Percentiles rank a stretch among this genome's conserved stretches.
These are phyloP conservation scores for Alethe castanea DNA, from an alignment of 2,113 vertebrate genomes.

Conservation along the genomic window DNA sequence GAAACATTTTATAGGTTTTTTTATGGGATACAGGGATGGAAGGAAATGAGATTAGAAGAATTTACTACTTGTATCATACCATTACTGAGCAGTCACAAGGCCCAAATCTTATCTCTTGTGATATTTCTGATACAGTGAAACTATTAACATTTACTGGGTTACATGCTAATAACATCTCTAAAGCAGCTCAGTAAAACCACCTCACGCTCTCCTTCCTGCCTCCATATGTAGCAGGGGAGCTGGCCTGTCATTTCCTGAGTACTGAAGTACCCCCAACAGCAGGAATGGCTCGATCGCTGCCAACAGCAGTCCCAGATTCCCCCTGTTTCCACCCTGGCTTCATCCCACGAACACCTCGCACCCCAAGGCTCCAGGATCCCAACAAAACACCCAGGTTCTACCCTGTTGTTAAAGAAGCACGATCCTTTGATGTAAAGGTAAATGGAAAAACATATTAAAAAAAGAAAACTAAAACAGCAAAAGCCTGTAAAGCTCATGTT, in stretches of 20 bases:
- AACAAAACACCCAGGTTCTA: constrained; percentile 91
- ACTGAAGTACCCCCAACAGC: constrained; percentile 53
- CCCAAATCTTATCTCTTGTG: background rate
- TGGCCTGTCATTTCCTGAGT: constrained; percentile 32
- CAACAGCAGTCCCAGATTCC: constrained; percentile 81
- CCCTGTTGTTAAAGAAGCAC: constrained; percentile 90
- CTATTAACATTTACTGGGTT: background rate
- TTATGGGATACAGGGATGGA: background rate
- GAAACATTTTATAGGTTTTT: background rate
- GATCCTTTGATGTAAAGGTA: constrained; percentile 81
- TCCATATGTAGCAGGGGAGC: constrained; percentile 26
- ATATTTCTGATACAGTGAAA: background rate
- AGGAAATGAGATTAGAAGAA: background rate
- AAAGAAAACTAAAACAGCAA: background rate
- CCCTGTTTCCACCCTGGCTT: constrained; percentile 53
- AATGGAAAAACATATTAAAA: background rate
- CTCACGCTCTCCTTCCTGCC: background rate
- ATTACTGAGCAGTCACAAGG: background rate
- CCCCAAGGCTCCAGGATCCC: constrained; percentile 85
- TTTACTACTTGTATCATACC: background rate
- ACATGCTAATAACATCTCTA: background rate
- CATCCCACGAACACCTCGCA: constrained; percentile 79
- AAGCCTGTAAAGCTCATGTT: background rate
- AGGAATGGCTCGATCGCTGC: constrained; percentile 74
- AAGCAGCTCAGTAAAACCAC: background rate